Percentiles rank a stretch among this genome's conserved stretches.
Evolutionary conservation across 2,888 invertebrate genomes (phyloP).

Genomic region (Anodontia alba): DNA sequence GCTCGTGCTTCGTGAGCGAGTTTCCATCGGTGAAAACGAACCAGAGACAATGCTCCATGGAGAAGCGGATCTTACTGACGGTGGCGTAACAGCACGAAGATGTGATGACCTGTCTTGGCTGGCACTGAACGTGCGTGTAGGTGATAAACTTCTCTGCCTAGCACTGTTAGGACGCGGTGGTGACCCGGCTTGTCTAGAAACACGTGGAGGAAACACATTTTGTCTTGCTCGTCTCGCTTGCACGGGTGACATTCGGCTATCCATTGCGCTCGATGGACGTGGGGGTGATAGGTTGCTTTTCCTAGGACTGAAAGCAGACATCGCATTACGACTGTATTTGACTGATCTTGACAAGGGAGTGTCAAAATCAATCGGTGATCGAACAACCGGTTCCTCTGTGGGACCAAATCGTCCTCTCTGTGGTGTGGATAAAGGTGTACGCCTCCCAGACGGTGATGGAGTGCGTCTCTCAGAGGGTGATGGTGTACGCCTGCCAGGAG

Average conservation of each 20-base stretch:
- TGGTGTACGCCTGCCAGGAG: neutral
- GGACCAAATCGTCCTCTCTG: neutral
- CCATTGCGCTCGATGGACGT: neutral
- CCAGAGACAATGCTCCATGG: slow-evolving; percentile 5
- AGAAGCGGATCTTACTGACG: neutral
- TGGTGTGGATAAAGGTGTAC: neutral
- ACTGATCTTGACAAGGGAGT: neutral
- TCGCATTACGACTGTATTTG: neutral
- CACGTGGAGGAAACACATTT: too few relatives aligned
- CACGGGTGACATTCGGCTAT: too few relatives aligned
- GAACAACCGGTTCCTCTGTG: neutral
- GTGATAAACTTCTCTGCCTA: neutral
- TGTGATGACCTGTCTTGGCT: neutral
- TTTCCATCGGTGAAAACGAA: neutral
- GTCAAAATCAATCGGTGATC: neutral
- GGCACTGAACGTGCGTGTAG: neutral
- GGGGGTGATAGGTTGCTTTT: too few relatives aligned
- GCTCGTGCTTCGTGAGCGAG: neutral
- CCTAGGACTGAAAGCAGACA: too few relatives aligned
- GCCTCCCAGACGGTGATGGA: neutral
- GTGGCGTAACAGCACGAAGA: neutral
- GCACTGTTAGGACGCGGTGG: neutral
- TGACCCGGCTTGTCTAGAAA: neutral
- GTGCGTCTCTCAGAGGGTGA: neutral
- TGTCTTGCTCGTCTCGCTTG: too few relatives aligned